Evolutionary conservation across 2,113 vertebrate genomes (phyloP).

Genomic region (Eubucco bourcierii): DNA sequence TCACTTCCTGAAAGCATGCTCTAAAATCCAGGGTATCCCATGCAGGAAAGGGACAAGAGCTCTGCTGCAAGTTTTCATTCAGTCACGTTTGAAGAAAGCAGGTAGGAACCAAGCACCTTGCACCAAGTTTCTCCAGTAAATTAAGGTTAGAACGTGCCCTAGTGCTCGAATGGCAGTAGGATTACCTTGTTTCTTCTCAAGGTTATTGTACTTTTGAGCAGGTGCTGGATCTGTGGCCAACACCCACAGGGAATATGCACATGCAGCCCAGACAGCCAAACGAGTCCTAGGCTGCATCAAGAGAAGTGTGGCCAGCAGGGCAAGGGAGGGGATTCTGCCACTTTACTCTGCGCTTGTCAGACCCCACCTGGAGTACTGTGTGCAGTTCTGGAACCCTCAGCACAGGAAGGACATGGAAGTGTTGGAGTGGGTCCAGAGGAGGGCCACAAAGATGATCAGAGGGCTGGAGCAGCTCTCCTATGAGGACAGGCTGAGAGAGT

Average conservation of each 20-base stretch:
- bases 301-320: too few relatives aligned
- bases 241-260: background rate
- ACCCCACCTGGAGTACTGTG: too few relatives aligned
- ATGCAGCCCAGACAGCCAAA: too few relatives aligned
- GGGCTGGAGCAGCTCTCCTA: too few relatives aligned
- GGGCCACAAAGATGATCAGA: too few relatives aligned
- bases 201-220: background rate
- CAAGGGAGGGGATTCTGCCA: too few relatives aligned
- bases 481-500: too few relatives aligned
- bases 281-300: too few relatives aligned
- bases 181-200: background rate
- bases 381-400: too few relatives aligned
- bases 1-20: rapidly evolving
- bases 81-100: background rate
- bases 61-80: background rate
- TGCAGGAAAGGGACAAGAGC: background rate
- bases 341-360: too few relatives aligned
- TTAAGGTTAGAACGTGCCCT: background rate
- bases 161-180: background rate
- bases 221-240: background rate
- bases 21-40: rapidly evolving
- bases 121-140: background rate
- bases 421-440: too few relatives aligned
- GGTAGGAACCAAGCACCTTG: background rate
- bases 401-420: too few relatives aligned